Evolutionary conservation across 92 coral and sea anemone genomes (phyloP), one percentile per base, ranked within the genome.

Genomic region (Galaxea fascicularis): DNA sequence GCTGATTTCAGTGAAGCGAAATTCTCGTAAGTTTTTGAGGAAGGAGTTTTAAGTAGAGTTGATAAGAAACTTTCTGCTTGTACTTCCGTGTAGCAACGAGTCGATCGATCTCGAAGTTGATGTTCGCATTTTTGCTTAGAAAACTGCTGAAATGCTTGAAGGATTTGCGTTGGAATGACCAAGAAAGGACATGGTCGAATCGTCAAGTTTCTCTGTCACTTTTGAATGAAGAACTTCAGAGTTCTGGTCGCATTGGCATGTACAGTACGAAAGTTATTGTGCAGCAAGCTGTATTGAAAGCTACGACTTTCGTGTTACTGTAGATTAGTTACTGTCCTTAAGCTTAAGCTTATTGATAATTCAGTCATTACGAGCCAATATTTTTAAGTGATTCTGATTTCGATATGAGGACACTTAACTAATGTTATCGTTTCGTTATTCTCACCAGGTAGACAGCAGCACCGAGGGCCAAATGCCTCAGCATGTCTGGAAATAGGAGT

Each of bases 391-490:
- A 53, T 4, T 18, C 12, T 53, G 15, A 49, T 16, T 49, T 49
- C 12, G 54, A 10, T 56, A 4, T 15, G 25, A 10, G 9, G 20
- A 17, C 10, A 12, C 58, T 15, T 53, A 16, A 9, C 8, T 9
- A 8, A 58, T 3, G 25, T 45, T 63, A 27, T 41, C 45, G 4
- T 78, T 8, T 22, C 47, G 10, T 79, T 26, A 27, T 28, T 60
- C 12, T 63, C 51, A 47, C 4, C 39, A 46, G 74, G 74, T 79
- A 44, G 73, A 45, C 31, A 53, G 46, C 74, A 26, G 20, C 30
- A 57, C 41, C 41, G 41, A 65, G 64, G 74, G 63, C 74, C 84
- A 49, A 27, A 65, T 79, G 84, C 56, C 74, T 66, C 64, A 79
- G 15, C 3, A 79, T 79, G 84, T 79, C 84, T 56, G 66, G 66